Base-by-base conservation (phyloP, 2,113 vertebrate species). In the Bufo bufo region DNA sequence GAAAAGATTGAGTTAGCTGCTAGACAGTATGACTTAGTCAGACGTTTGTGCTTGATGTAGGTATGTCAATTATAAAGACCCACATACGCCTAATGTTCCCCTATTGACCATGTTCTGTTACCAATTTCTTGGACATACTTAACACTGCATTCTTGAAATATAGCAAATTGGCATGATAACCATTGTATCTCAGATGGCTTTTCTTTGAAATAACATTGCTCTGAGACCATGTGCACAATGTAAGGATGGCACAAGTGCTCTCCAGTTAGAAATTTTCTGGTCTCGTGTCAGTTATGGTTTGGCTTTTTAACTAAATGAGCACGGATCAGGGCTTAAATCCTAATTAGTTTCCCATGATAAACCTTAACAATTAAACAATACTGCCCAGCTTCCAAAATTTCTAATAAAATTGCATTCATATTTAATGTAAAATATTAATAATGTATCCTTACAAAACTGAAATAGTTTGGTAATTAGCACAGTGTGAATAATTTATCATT, bases 371-470 rank as follows among this genome's bases (percentile, higher is more conserved):
- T 90, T 92, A 90, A 91, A 87, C 77, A 89, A 80, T 45, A 71
- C 85, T 85, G 89, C 92, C 92, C 13, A 3, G 83, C 91, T 92
- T 91, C 91, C 90, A 85, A 89, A 82, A 90, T 94, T 92, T 92
- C 94, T 94, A 92, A 95, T 95, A 96, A 95, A 93, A 94, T 91
- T 86, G 69, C 90, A 94, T 96, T 19, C 93, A 95, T 96, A 91
- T 94, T 96, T 95, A 91, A 96, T 95, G 82, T 80, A 90, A 93
- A 94, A 94, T 94, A 94, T 94, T 95, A 95, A 96, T 95, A 94
- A 95, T 94, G 94, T 93, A 92, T 94, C 94, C 93, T 93, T 93
- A 91, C 92, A 94, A 95, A 95, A 91, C 92, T 79, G 91, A 92
- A 92, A 91, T 93, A 92, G 91, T 94, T 94, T 93, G 89, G 88